Conservation (phyloP, 1,140 invertebrate species). For the Physella acuta region DNA sequence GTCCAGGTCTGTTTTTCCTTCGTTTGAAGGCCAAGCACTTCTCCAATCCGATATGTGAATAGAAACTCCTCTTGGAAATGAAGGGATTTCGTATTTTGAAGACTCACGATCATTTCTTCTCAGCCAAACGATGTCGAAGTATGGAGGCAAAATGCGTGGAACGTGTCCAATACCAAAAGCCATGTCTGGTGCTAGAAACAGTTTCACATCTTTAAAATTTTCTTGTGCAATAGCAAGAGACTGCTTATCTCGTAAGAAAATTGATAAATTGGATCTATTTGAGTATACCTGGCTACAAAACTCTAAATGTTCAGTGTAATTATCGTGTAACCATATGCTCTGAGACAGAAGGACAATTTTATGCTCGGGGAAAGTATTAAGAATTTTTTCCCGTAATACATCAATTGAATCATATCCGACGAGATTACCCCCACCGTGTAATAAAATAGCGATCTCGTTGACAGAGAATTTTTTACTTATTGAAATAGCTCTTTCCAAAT, state of each 20-base stretch:
- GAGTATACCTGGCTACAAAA: constrained; percentile 20
- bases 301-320: background rate
- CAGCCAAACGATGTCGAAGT: no score
- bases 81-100: constrained; percentile 9
- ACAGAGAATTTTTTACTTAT: background rate
- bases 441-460: constrained; percentile 26
- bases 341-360: constrained; percentile 22
- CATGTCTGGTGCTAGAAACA: constrained; percentile 33
- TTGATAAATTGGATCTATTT: constrained; percentile 26
- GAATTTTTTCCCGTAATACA: background rate
- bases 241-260: constrained; percentile 32
- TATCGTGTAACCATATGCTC: no score
- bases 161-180: constrained; percentile 29
- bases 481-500: background rate
- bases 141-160: constrained; percentile 17
- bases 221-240: constrained; percentile 27
- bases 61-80: constrained; percentile 17
- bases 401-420: constrained; percentile 27
- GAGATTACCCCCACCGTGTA: constrained; percentile 38
- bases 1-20: constrained; percentile 19
- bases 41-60: constrained; percentile 25
- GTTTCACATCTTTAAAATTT: constrained; percentile 16
- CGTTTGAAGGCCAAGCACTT: background rate
- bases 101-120: constrained; percentile 25
- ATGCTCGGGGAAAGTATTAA: constrained; percentile 23